Percentiles rank a stretch among this genome's conserved stretches.
Conservation (phyloP, 2,113 vertebrate species). For the Turnix velox region DNA sequence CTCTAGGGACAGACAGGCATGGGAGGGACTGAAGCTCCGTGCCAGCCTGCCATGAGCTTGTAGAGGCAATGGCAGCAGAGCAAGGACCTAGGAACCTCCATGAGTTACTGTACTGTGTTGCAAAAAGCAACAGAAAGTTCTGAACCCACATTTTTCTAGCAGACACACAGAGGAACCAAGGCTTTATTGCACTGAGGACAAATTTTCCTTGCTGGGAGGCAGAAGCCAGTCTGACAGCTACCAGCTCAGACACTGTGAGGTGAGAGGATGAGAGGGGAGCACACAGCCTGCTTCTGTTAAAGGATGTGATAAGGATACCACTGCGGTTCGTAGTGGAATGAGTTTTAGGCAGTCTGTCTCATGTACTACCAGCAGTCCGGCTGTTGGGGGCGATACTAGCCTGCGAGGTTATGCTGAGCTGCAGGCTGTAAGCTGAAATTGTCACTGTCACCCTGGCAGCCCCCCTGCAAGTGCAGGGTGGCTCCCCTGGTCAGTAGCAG, state of each 20-base stretch:
- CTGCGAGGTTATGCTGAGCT: rapidly evolving
- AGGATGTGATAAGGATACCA: neutral
- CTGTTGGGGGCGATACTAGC: neutral
- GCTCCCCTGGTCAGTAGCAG: neutral
- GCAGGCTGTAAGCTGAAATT: rapidly evolving
- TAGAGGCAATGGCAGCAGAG: neutral
- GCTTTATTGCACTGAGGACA: neutral
- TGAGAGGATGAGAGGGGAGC: neutral
- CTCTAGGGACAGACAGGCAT: neutral
- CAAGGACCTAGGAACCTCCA: neutral
- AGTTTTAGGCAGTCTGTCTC: neutral
- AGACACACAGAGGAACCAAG: neutral
- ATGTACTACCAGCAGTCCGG: neutral
- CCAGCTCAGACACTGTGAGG: neutral
- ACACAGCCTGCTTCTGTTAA: neutral
- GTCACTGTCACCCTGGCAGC: rapidly evolving
- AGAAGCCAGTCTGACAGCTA: too few relatives aligned
- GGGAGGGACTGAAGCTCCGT: neutral
- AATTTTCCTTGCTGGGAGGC: neutral
- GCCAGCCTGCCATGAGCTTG: neutral
- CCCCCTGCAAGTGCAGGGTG: neutral
- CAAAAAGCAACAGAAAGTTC: neutral
- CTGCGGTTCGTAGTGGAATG: neutral
- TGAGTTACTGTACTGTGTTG: neutral
- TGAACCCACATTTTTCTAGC: neutral